phyloP scores from a whole-genome alignment of 2,113 vertebrate species.

The Hoplias malabaricus region DNA sequence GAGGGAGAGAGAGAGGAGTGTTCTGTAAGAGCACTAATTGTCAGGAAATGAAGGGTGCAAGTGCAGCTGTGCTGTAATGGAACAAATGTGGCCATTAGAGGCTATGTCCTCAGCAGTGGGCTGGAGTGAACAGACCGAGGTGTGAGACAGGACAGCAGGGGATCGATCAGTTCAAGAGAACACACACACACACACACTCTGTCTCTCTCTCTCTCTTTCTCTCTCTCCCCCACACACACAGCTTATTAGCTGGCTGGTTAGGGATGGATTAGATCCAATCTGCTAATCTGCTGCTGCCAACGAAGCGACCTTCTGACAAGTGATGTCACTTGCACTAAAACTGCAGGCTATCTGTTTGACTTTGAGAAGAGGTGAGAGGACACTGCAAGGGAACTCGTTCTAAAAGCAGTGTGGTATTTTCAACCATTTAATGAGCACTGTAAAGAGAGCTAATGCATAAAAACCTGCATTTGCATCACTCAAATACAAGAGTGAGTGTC shows the following conservation, averaged over 20 bases:
- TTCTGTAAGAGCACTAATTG: slow-evolving; percentile 39
- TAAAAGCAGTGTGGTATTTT: neutral
- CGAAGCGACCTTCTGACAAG: slow-evolving; percentile 45
- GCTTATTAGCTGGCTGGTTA: slow-evolving; percentile 53
- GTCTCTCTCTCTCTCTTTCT: neutral
- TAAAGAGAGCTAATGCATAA: neutral
- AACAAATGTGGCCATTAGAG: slow-evolving; percentile 48
- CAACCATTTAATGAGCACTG: neutral
- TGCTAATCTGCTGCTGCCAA: slow-evolving; percentile 46
- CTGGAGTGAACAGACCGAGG: slow-evolving; percentile 41
- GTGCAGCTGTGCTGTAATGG: slow-evolving; percentile 26
- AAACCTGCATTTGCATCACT: too few relatives aligned
- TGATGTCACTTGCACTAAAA: slow-evolving; percentile 44
- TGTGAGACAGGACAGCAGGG: slow-evolving; percentile 43
- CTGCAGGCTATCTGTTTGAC: slow-evolving; percentile 29
- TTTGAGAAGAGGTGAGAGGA: slow-evolving; percentile 7
- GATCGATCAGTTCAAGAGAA: slow-evolving; percentile 36
- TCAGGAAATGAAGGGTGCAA: slow-evolving; percentile 37
- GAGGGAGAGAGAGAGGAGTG: slow-evolving; percentile 1
- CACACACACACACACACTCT: neutral
- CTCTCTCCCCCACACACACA: neutral
- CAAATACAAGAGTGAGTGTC: neutral
- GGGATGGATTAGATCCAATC: slow-evolving; percentile 48
- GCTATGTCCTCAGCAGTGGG: slow-evolving; percentile 36
- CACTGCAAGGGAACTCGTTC: neutral